Conservation (phyloP, 2,113 vertebrate species). For the Nanorana parkeri region DNA sequence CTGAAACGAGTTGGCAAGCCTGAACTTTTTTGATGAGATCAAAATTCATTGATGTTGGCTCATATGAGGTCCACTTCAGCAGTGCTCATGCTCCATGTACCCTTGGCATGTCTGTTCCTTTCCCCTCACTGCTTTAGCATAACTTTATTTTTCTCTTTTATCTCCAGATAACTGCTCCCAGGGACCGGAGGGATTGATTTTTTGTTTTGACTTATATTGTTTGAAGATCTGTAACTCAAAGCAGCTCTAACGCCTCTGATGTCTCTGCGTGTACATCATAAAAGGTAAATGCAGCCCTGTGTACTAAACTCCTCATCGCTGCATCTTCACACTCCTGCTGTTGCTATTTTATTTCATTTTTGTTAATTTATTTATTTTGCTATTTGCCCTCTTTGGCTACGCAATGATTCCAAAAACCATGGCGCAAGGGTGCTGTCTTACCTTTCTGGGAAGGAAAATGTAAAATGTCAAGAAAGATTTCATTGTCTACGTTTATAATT, state of each 20-base stretch:
- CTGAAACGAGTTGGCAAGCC: constrained; percentile 72
- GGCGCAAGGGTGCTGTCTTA: neutral
- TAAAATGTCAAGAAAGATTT: neutral
- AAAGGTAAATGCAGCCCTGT: constrained; percentile 86
- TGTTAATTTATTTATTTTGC: constrained; percentile 49
- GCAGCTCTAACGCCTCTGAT: constrained; percentile 89
- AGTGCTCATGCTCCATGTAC: constrained; percentile 73
- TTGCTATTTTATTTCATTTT: constrained; percentile 67
- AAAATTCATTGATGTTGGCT: constrained; percentile 80
- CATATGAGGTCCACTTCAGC: constrained; percentile 71
- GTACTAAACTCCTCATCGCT: constrained; percentile 69
- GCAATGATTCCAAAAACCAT: neutral
- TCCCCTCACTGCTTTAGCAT: constrained; percentile 76
- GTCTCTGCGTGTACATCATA: constrained; percentile 86
- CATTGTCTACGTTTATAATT: neutral
- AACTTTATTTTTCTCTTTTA: constrained; percentile 91
- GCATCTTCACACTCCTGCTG: constrained; percentile 71
- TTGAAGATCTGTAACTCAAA: constrained; percentile 97
- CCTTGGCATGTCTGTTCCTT: constrained; percentile 72
- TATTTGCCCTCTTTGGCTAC: constrained; percentile 1
- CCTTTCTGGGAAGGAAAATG: neutral
- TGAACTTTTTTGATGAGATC: constrained; percentile 76
- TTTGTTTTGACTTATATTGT: constrained; percentile 96
- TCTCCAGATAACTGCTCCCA: constrained; percentile 83
- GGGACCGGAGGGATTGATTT: constrained; percentile 88